These are phyloP conservation scores for Yponomeuta malinellus DNA, from an alignment of 2,888 invertebrate species.

Conservation along the genomic window DNA sequence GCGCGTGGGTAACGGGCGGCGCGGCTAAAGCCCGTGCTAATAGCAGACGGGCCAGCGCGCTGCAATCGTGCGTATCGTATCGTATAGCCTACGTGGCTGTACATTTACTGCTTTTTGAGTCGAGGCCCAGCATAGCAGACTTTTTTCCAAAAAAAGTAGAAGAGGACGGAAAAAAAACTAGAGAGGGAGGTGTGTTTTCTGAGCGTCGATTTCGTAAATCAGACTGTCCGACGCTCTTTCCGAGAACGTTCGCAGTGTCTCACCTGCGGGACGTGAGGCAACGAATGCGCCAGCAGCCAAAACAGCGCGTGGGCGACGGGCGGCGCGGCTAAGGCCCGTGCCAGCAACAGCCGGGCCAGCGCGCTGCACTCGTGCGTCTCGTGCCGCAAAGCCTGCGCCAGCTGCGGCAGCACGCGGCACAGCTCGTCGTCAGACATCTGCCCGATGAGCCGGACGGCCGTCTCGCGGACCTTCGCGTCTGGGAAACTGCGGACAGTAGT, in stretches of 20 bases:
- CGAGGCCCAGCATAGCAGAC: no score
- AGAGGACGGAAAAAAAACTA: no score
- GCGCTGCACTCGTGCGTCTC: slow-evolving; percentile 94
- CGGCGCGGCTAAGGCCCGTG: slow-evolving; percentile 80
- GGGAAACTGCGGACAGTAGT: slow-evolving; percentile 81
- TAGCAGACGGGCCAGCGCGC: slow-evolving; percentile 72
- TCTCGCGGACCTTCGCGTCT: slow-evolving; percentile 89
- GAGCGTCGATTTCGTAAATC: no score
- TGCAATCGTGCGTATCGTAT: no score
- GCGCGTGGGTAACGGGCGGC: slow-evolving; percentile 93
- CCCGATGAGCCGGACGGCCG: slow-evolving; percentile 89
- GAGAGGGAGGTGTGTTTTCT: no score
- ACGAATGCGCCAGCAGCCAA: slow-evolving; percentile 91
- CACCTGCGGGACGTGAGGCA: slow-evolving; percentile 63
- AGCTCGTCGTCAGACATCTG: slow-evolving; percentile 90
- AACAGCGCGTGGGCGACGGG: slow-evolving; percentile 96
- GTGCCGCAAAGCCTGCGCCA: slow-evolving; percentile 92
- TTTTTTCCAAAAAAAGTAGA: no score
- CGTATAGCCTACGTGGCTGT: no score
- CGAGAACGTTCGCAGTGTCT: background rate
- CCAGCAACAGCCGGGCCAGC: slow-evolving; percentile 76
- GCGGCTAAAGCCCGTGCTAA: slow-evolving; percentile 89
- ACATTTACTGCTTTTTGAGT: no score
- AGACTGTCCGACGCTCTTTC: no score
- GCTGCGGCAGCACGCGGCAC: slow-evolving; percentile 93